Evolutionary conservation across 2,797 vertebrate genomes (phyloP), one percentile per base, ranked within the genome.

Genomic region (Chiroxiphia lanceolata): DNA sequence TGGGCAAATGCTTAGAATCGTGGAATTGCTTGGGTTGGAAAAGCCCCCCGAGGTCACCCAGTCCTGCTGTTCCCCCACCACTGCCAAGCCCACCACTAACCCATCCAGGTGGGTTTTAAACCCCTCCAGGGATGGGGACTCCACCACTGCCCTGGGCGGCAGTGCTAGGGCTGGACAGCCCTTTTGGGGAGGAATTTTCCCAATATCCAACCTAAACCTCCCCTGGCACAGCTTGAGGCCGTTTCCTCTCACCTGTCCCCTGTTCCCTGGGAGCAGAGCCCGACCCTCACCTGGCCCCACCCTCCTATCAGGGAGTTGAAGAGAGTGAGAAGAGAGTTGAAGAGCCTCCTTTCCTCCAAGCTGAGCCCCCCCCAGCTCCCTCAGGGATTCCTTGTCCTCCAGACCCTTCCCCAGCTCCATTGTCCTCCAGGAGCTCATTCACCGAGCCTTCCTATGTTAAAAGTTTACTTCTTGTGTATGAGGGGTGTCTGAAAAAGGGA

Each of bases 21-120:
- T 65, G 45, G 67, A 60, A 67, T 67, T 42, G 40, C 19, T 78
- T 42, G 13, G 65, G 4, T n/a, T 70, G 33, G 65, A 48, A 45
- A 83, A 77, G 14, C 11, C 23, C 44, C 70, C 23, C 0, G 20
- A 25, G 27, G 4, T n/a, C 3, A 0, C 26, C 0, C 0, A 25
- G 22, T 48, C 56, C 5, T 6, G 0, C 19, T 5, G 5, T 56
- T 76, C 10, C 70, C 70, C n/a, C 65, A 68, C 47, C 34, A 21
- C n/a, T 68, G 47, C 45, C 48, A 50, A 51, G 29, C 29, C 59
- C 47, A 40, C 53, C 29, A 29, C 61, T 53, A 56, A 63, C 12
- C 31, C 17, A 3, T 77, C 11, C 25, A 13, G 0, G 0, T 26
- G 25, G 17, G 15, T 31, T 59, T 45, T 45, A 13, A 67, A 67